Percentiles rank a stretch among this genome's conserved stretches.
Evolutionary conservation across 1,140 invertebrate genomes (phyloP).

Genomic region (Drosophila tsacasi): DNA sequence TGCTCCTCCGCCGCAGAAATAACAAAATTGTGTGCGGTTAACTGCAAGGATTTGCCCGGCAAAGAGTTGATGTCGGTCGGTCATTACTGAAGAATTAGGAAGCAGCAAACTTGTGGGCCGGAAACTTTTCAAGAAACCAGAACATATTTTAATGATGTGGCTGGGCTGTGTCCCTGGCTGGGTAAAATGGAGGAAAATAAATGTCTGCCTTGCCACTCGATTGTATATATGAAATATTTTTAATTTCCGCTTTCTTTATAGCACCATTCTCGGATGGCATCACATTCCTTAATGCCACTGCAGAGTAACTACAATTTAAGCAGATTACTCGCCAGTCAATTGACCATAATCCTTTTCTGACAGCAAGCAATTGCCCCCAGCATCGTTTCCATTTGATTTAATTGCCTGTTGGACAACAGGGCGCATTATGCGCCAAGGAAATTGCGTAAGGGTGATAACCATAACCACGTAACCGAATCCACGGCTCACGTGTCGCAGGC

Average conservation of each 20-base stretch:
- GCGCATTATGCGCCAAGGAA: conserved; percentile 47
- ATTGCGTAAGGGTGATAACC: conserved; percentile 78
- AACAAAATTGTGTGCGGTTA: conserved; percentile 71
- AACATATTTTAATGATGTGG: conserved; percentile 39
- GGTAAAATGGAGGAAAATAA: not conserved
- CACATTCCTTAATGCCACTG: conserved; percentile 9
- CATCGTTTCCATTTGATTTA: conserved; percentile 31
- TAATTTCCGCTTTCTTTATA: not conserved
- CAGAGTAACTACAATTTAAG: conserved; percentile 29
- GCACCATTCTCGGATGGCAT: not conserved
- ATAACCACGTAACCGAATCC: conserved; percentile 63
- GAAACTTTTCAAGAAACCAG: conserved; percentile 21
- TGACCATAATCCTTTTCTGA: conserved; percentile 24
- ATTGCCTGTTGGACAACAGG: conserved; percentile 45
- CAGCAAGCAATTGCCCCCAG: conserved; percentile 17
- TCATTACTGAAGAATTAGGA: conserved; percentile 31
- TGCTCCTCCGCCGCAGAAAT: conserved; percentile 63
- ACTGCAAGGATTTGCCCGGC: conserved; percentile 54
- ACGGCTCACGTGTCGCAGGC: conserved; percentile 60
- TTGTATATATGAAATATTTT: conserved; percentile 23
- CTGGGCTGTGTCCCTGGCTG: not conserved
- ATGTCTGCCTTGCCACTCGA: not conserved
- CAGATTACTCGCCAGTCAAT: conserved; percentile 33
- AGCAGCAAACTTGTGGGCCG: conserved; percentile 23
- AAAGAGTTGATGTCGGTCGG: conserved; percentile 24